phyloP scores from a whole-genome alignment of 2,888 invertebrate genomes.

The Mylabris sibirica region DNA sequence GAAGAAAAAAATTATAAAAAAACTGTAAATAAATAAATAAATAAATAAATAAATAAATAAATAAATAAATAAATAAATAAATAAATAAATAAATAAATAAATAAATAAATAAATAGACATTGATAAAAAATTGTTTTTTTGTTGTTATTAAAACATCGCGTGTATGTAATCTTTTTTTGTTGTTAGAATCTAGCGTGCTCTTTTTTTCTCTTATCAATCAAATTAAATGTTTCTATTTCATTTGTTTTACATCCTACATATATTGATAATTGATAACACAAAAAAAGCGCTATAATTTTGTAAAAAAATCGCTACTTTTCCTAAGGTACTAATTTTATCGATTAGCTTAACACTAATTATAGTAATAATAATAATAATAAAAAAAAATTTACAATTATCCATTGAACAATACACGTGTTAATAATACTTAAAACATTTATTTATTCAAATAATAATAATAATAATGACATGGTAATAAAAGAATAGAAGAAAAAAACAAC shows the following conservation, averaged over 20 bases:
- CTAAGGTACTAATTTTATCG: no score
- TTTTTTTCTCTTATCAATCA: neutral
- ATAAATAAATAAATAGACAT: neutral
- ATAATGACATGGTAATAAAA: slow-evolving; percentile 25
- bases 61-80: neutral
- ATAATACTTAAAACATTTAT: neutral
- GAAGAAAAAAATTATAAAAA: neutral
- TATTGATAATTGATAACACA: no score
- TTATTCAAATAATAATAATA: neutral
- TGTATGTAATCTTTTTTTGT: neutral
- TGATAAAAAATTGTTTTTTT: no score
- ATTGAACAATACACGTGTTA: neutral
- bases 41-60: neutral
- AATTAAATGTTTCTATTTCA: neutral
- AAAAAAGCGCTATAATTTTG: no score
- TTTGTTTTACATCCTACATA: no score
- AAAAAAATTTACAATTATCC: neutral
- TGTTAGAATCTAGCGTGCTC: slow-evolving; percentile 5
- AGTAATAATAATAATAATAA: neutral
- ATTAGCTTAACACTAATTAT: no score
- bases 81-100: no score
- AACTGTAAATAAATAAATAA: neutral
- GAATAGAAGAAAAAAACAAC: neutral
- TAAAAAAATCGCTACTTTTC: no score
- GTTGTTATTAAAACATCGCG: neutral